Evolutionary conservation across 2,888 invertebrate genomes (phyloP).

Genomic region (Leptinotarsa rubiginosa): DNA sequence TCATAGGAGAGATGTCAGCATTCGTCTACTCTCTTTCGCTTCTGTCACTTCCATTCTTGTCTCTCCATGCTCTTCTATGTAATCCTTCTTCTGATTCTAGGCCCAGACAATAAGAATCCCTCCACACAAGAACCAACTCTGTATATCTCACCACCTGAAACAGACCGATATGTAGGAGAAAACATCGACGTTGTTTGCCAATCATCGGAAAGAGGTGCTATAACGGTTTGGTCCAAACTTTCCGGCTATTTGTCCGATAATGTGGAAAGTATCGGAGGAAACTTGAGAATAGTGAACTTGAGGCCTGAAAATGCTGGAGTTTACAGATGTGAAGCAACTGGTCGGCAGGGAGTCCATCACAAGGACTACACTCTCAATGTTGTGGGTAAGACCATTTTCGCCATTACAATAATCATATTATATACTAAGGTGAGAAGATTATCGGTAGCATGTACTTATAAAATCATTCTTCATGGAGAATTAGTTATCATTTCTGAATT

Average conservation of each 20-base stretch:
- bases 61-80: too few relatives aligned
- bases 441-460: too few relatives aligned
- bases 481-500: not conserved
- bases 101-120: conserved; percentile 36
- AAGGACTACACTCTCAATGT: conserved; percentile 72
- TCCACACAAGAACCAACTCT: conserved; percentile 45
- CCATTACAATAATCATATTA: too few relatives aligned
- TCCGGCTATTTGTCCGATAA: conserved; percentile 71
- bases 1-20: not conserved
- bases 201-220: conserved; percentile 69
- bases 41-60: not conserved
- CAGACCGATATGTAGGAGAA: conserved; percentile 69
- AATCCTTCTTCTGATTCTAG: conserved; percentile 25
- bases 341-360: conserved; percentile 64
- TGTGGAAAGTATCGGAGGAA: conserved; percentile 70
- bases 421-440: too few relatives aligned
- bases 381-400: conserved; percentile 66
- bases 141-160: conserved; percentile 54
- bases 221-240: conserved; percentile 73
- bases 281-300: conserved; percentile 71
- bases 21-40: not conserved
- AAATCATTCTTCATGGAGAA: too few relatives aligned
- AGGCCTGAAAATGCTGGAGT: conserved; percentile 74
- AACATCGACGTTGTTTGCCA: conserved; percentile 75
- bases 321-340: conserved; percentile 75